Base-by-base conservation (phyloP, 2,888 invertebrate species). In the Melanchra persicariae region DNA sequence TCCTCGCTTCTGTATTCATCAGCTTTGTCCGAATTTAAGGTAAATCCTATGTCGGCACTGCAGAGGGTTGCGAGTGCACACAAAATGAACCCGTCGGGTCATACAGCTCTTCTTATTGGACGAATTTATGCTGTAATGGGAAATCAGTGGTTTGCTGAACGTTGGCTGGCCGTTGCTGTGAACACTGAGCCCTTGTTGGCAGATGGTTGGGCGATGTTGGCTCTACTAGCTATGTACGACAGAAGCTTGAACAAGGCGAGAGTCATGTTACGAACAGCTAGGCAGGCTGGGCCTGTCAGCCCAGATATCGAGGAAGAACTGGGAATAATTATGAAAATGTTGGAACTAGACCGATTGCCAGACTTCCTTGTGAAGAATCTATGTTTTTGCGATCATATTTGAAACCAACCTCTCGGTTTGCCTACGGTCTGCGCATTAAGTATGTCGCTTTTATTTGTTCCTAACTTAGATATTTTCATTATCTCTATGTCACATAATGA, bases 141-240 rank as follows among this genome's bases (percentile, higher is more conserved):
- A 1, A 91, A 94, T 34, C 86, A 88, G n/a, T 74, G 74, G 34
- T 83, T 91, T 63, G 93, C 95, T 15, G 92, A 94, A 74, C 91
- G 94, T 15, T 96, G 96, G 96, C 90, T 91, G 8, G 88, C 94
- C 1, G 91, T 83, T 51, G 93, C 95, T 51, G 94, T 95, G 0
- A 93, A 93, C 67, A 70, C 86, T 30, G 96, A 95, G 75, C 94
- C 95, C 1, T 81, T 91, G 37, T 83, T 95, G 40, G 89, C 95
- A 6, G 94, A 96, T 82, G 96, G 92, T 0, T 96, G 96, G 96
- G 95, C 94, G 5, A 85, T 94, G 75, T 79, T 96, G 75, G 91
- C 92, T n/a, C 60, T 94, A 24, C 79, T 95, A 49, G 94, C 94
- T 12, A 91, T 95, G 88, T 85, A 89, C 57, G 89, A 92, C 49